Evolutionary conservation across 2,113 vertebrate genomes (phyloP), one percentile per base, ranked within the genome.

Genomic region (Erythrolamprus reginae): DNA sequence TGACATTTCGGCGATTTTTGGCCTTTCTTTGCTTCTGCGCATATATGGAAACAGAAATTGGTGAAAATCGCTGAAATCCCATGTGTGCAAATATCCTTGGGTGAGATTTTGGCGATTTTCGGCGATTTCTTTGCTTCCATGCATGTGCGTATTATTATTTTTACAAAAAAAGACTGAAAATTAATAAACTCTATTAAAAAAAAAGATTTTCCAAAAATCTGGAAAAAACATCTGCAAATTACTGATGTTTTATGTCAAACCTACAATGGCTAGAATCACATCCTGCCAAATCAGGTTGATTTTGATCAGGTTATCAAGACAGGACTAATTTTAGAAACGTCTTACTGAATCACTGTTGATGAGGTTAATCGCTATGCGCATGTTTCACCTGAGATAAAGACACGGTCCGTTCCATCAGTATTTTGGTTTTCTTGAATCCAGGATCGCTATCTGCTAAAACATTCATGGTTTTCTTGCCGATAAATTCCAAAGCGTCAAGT

Each of bases 381-480:
- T 89, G 28, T 86, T 86, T 90, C 9, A 98, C 99, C 98, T 99
- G 99, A 93, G 99, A 99, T 0, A 99, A 97, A 4, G 99, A 99
- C 5, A 96, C 98, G 0, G 99, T 99, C 96, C 97, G 98, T 96
- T 98, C 97, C 98, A 99, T 99, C 91, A 99, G 97, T 23, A 96
- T 99, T 97, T 99, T 99, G 88, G 99, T 99, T 95, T 98, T 98
- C 95, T 97, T 99, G 96, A 99, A 99, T 90, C 99, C 99, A 0
- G 99, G 99, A 96, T 99, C 99, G 0, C 96, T 99, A 97, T 99
- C 99, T 2, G 99, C 99, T 77, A 99, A 97, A 90, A 99, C 99
- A 23, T 94, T 99, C 99, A 99, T 99, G 84, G 99, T 99, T 96
- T 98, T 99, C 97, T 99, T 99, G 93, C 99, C 99, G 17, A 99